These are phyloP conservation scores for Dasysyrphus tricinctus DNA, from an alignment of 2,888 invertebrate genomes.

Conservation along the genomic window DNA sequence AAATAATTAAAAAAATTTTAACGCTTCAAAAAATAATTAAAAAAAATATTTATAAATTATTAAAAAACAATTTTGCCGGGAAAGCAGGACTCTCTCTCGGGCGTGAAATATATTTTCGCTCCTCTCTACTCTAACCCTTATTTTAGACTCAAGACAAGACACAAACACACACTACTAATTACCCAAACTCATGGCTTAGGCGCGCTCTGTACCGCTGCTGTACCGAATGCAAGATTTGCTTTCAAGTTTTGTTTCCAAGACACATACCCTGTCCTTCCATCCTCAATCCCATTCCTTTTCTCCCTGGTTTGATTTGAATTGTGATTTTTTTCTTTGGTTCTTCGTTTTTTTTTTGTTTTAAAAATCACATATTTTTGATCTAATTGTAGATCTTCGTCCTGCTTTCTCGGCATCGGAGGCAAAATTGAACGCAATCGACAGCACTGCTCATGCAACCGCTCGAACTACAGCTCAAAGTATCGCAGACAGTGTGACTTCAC, in stretches of 20 bases:
- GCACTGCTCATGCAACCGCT: conserved; percentile 69
- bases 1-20: conserved; percentile 5
- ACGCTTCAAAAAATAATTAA: conserved; percentile 49
- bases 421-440: conserved; percentile 80
- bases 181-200: conserved; percentile 15
- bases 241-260: conserved; percentile 25
- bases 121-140: background rate
- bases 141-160: conserved; percentile 38
- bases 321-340: conserved; percentile 50
- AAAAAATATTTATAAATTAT: background rate
- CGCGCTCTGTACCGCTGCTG: conserved; percentile 49
- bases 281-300: background rate
- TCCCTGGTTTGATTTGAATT: conserved; percentile 32
- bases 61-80: conserved; percentile 80
- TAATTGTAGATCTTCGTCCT: conserved; percentile 84
- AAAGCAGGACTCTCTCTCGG: conserved; percentile 81
- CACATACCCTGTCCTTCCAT: background rate
- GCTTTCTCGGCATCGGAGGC: conserved; percentile 84
- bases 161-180: conserved; percentile 30
- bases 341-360: conserved; percentile 77
- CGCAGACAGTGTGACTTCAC: conserved; percentile 69
- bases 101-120: conserved; percentile 18
- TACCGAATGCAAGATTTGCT: conserved; percentile 40
- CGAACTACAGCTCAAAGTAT: conserved; percentile 77
- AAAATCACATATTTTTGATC: conserved; percentile 78